phyloP scores from a whole-genome alignment of 2,888 invertebrate species.

The Papilio demoleus region DNA sequence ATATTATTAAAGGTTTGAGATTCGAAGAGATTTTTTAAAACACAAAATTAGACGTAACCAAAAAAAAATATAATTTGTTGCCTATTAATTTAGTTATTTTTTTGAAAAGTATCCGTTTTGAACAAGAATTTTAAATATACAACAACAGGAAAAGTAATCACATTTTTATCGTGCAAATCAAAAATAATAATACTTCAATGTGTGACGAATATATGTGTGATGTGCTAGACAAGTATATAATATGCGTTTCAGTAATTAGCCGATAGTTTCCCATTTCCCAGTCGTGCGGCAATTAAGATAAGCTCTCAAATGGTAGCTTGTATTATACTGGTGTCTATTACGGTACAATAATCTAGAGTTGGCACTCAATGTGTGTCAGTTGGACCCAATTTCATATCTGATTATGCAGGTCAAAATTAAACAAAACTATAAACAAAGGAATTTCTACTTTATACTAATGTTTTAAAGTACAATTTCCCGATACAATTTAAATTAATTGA shows the following conservation, averaged over 20 bases:
- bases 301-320: slow-evolving; percentile 6
- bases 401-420: slow-evolving; percentile 8
- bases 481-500: not conserved
- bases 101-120: too few species aligned
- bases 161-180: too few species aligned
- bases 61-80: not conserved
- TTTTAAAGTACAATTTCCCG: not conserved
- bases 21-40: not conserved
- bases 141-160: not conserved
- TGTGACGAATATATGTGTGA: too few species aligned
- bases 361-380: slow-evolving; percentile 12
- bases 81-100: too few species aligned
- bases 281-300: slow-evolving; percentile 34
- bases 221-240: too few species aligned
- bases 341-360: slow-evolving; percentile 14
- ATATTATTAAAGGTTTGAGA: not conserved
- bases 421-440: not conserved
- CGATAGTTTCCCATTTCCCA: not conserved
- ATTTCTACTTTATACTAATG: not conserved
- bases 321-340: slow-evolving; percentile 16
- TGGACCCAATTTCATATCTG: slow-evolving; percentile 16
- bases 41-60: not conserved
- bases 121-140: too few species aligned
- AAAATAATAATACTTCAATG: too few species aligned
- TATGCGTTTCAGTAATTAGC: slow-evolving; percentile 13